A percentile compares a stretch with the other conserved stretches of the same genome.
Conservation (phyloP, 2,113 vertebrate genomes). For the Choloepus hoffmanni region DNA sequence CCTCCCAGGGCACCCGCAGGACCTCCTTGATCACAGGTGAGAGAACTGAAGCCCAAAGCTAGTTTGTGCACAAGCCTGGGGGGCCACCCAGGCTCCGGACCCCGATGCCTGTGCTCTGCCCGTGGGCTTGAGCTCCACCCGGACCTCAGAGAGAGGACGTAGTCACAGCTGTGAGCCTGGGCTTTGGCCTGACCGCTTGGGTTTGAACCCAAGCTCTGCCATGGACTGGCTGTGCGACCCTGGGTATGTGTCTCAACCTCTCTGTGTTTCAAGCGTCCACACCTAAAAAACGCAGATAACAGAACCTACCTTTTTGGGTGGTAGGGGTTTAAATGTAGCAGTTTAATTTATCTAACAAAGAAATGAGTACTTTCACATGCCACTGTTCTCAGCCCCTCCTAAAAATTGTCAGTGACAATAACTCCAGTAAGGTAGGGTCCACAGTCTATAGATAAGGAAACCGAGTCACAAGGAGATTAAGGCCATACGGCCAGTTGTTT, state of each 20-base stretch:
- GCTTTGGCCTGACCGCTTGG: neutral
- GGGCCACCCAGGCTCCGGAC: neutral
- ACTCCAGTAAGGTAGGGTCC: neutral
- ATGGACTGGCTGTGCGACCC: neutral
- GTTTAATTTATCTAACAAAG: neutral
- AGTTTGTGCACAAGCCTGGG: too few species aligned
- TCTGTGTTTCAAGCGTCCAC: neutral
- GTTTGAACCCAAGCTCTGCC: neutral
- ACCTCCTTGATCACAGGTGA: neutral
- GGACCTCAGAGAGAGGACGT: neutral
- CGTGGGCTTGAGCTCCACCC: too few species aligned
- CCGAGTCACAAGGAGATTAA: neutral
- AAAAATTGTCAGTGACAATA: neutral
- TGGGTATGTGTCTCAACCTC: neutral
- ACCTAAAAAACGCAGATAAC: neutral
- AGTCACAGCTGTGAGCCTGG: rapidly evolving
- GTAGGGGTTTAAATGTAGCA: neutral
- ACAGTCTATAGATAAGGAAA: neutral
- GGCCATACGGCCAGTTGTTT: neutral
- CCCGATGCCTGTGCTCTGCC: rapidly evolving
- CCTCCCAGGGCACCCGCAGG: too few species aligned
- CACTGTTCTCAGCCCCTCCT: neutral
- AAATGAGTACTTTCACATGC: neutral
- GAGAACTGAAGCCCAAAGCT: neutral
- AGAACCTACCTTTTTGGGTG: neutral